Evolutionary conservation across 2,113 vertebrate species (phyloP).

Genomic region (Thinocorus orbignyianus): DNA sequence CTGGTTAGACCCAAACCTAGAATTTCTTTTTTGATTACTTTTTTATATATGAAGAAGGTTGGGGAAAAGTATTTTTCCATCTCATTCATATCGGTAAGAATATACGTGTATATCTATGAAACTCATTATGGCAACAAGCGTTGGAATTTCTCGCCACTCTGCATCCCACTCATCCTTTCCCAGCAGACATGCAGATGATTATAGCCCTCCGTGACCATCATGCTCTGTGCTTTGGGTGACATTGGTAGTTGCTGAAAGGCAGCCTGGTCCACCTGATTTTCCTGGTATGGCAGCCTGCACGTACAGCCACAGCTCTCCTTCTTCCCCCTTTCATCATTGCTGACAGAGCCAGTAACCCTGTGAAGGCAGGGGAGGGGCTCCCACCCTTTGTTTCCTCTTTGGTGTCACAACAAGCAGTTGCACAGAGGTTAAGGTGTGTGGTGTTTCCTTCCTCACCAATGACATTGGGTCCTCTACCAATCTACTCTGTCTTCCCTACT

Average conservation of each 20-base stretch:
- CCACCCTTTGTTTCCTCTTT: background rate
- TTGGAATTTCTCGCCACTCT: background rate
- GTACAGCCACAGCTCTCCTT: background rate
- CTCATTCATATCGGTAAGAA: background rate
- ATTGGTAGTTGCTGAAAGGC: background rate
- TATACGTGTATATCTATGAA: background rate
- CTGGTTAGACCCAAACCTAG: background rate
- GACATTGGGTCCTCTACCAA: accelerated
- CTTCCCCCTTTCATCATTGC: background rate
- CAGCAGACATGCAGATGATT: background rate
- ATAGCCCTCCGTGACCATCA: background rate
- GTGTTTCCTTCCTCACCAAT: background rate
- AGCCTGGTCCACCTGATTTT: background rate
- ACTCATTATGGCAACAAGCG: background rate
- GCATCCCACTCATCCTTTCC: background rate
- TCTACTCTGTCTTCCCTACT: background rate
- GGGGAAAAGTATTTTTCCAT: background rate
- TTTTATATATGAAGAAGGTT: background rate
- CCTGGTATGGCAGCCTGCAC: background rate
- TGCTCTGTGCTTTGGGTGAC: background rate
- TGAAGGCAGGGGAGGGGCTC: background rate
- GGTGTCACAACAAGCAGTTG: background rate
- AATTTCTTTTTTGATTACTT: background rate
- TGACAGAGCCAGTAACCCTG: background rate
- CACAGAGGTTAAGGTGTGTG: accelerated